A percentile compares a stretch with the other conserved stretches of the same genome.
These are phyloP conservation scores for Serripes groenlandicus DNA, from an alignment of 2,888 invertebrate genomes.

Conservation along the genomic window DNA sequence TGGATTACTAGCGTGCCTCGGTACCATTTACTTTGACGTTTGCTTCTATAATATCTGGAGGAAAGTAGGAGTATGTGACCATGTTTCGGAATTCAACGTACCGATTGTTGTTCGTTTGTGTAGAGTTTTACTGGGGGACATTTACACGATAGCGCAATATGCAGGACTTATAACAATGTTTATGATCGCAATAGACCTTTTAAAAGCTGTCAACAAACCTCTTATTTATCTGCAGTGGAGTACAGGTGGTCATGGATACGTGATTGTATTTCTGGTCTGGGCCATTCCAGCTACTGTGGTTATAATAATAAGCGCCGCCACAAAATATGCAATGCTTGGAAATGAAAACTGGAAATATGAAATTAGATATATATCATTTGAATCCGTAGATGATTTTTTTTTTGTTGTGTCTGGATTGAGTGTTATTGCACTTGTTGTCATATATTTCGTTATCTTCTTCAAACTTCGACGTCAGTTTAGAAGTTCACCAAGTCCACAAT, in stretches of 20 bases:
- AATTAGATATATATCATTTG: not conserved
- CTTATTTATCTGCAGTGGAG: not conserved
- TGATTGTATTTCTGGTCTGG: not conserved
- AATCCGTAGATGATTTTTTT: not conserved
- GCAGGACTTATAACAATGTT: not conserved
- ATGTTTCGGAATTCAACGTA: not conserved
- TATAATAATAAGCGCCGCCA: not conserved
- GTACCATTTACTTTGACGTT: not conserved
- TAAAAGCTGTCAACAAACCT: not conserved
- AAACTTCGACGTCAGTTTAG: not conserved
- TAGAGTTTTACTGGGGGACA: not conserved
- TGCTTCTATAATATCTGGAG: not conserved
- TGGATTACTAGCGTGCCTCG: not conserved
- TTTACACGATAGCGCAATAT: slow-evolving; percentile 1
- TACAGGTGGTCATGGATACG: not conserved
- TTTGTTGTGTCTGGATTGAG: not conserved
- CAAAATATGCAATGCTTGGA: not conserved
- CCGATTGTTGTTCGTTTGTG: no score
- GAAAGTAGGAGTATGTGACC: not conserved
- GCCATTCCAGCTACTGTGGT: not conserved
- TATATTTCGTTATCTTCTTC: not conserved
- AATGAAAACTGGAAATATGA: not conserved
- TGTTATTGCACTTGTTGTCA: not conserved
- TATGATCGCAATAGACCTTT: not conserved
- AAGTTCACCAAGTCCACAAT: not conserved